Evolutionary conservation across 2,113 vertebrate genomes (phyloP).

Genomic region (Helogale parvula): DNA sequence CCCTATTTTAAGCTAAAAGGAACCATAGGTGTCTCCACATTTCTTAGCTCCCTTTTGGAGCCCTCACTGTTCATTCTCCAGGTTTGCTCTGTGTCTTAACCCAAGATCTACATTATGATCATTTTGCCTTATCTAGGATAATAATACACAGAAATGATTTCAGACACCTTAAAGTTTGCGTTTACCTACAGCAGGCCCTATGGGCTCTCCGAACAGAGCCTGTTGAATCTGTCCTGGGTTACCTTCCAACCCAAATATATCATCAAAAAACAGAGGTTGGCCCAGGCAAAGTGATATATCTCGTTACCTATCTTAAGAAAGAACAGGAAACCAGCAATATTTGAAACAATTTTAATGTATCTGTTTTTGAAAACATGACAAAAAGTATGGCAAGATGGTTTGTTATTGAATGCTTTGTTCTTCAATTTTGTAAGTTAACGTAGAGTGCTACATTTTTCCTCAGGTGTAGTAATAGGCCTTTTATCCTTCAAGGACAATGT

Average conservation of each 20-base stretch:
- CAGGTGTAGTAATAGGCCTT: neutral
- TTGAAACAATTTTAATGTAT: conserved; percentile 22
- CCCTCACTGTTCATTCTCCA: neutral
- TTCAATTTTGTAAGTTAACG: neutral
- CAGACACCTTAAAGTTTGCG: neutral
- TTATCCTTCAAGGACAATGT: neutral
- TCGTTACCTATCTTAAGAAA: neutral
- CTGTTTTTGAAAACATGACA: conserved; percentile 16
- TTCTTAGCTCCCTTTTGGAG: neutral
- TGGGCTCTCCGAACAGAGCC: neutral
- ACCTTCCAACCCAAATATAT: neutral
- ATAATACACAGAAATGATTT: conserved; percentile 18
- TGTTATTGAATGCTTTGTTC: neutral
- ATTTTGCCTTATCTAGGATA: neutral
- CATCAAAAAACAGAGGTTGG: neutral
- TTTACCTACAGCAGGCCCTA: neutral
- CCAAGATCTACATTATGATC: neutral
- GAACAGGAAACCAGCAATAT: conserved; percentile 17
- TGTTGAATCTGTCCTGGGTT: neutral
- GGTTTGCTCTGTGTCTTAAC: neutral
- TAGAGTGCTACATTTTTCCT: neutral
- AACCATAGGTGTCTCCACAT: neutral
- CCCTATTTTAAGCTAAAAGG: neutral
- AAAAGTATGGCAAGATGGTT: neutral
- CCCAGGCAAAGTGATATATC: neutral